Conservation (phyloP, 2,797 vertebrate species). For the Oreonectes daqikongensis region DNA sequence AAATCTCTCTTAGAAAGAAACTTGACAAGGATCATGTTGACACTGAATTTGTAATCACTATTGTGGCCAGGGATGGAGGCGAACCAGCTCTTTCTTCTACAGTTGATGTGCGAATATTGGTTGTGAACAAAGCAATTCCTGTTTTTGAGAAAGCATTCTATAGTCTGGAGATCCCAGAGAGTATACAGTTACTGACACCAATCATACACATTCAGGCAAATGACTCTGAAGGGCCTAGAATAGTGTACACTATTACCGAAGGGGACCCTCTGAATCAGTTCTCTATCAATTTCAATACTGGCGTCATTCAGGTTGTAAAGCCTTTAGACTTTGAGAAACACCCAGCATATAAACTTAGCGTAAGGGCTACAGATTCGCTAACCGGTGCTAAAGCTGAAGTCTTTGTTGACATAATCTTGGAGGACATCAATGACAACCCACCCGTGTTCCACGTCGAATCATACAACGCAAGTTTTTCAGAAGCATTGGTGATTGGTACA, state of each 20-base stretch:
- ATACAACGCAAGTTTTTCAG: slow-evolving; percentile 86
- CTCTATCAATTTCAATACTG: slow-evolving; percentile 94
- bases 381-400: slow-evolving; percentile 91
- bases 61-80: slow-evolving; percentile 89
- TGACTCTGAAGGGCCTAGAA: slow-evolving; percentile 92
- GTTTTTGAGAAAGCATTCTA: slow-evolving; percentile 97
- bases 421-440: slow-evolving; percentile 93
- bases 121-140: slow-evolving; percentile 94
- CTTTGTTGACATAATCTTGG: slow-evolving; percentile 93
- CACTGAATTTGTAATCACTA: slow-evolving; percentile 84
- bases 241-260: slow-evolving; percentile 93
- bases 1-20: slow-evolving; percentile 86
- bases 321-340: slow-evolving; percentile 93
- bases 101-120: slow-evolving; percentile 84
- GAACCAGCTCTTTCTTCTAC: slow-evolving; percentile 85
- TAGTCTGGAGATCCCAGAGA: slow-evolving; percentile 93
- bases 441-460: slow-evolving; percentile 83
- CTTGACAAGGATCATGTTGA: slow-evolving; percentile 88
- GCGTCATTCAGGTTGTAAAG: slow-evolving; percentile 87
- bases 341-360: slow-evolving; percentile 92
- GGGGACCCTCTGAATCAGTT: slow-evolving; percentile 96
- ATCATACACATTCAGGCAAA: slow-evolving; percentile 92
- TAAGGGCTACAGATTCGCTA: slow-evolving; percentile 92
- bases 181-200: slow-evolving; percentile 86
- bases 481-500: slow-evolving; percentile 88